Conservation (phyloP, 2,113 vertebrate species). For the Axis porcinus region DNA sequence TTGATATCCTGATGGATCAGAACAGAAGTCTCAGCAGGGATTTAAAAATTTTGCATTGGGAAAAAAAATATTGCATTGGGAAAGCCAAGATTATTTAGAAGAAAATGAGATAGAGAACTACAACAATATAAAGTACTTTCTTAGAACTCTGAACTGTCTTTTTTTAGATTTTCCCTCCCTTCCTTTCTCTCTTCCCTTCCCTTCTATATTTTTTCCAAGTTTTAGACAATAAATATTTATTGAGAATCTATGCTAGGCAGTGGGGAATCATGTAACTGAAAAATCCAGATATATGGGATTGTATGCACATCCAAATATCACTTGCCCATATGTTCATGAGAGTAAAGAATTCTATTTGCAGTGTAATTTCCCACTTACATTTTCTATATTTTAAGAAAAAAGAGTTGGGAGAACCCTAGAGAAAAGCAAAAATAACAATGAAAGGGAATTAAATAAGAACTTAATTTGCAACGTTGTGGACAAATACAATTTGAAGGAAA, state of each 20-base stretch:
- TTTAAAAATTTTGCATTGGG: not conserved
- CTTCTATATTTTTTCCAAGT: not conserved
- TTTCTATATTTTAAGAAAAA: slow-evolving; percentile 20
- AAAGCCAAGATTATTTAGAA: not conserved
- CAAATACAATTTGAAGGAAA: not conserved
- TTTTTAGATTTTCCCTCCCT: not conserved
- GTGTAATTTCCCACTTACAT: not conserved
- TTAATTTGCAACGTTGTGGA: not conserved
- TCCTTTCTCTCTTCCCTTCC: not conserved
- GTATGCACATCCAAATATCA: not conserved
- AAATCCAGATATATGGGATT: not conserved
- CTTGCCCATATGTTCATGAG: not conserved
- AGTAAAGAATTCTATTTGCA: slow-evolving; percentile 32
- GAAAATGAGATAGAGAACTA: not conserved
- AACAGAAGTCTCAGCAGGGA: not conserved
- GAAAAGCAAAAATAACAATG: not conserved
- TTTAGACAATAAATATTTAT: not conserved
- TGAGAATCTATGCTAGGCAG: not conserved
- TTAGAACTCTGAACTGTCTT: not conserved
- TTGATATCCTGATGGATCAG: not conserved
- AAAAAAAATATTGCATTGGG: not conserved
- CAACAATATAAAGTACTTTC: not conserved
- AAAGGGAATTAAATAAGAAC: not conserved
- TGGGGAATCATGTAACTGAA: not conserved
- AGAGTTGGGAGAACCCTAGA: not conserved